phyloP scores from a whole-genome alignment of 2,888 invertebrate genomes.

The Eupithecia inturbata region DNA sequence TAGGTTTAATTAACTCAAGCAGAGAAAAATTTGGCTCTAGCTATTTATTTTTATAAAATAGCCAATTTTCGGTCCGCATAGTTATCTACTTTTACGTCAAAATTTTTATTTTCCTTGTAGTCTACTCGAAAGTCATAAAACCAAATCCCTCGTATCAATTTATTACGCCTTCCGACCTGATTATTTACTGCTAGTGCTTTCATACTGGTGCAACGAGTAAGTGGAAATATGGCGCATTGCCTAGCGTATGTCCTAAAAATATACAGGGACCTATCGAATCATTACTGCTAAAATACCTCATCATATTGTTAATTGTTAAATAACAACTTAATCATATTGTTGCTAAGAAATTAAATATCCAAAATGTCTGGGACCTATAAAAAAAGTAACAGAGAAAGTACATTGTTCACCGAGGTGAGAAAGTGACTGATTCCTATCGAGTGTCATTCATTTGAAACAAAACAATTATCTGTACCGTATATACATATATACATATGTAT shows the following conservation, averaged over 20 bases:
- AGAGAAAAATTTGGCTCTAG: background rate
- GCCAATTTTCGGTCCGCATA: background rate
- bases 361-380: too few relatives aligned
- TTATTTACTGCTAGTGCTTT: conserved; percentile 22
- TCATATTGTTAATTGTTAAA: too few relatives aligned
- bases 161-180: conserved; percentile 23
- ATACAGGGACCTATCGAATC: background rate
- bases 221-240: conserved; percentile 26
- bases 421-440: too few relatives aligned
- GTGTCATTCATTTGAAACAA: too few relatives aligned
- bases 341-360: too few relatives aligned
- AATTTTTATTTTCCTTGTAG: background rate
- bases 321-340: too few relatives aligned
- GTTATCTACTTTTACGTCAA: background rate
- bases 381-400: too few relatives aligned
- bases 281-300: background rate
- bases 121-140: background rate
- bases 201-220: conserved; percentile 22
- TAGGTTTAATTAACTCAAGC: background rate
- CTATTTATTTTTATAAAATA: background rate
- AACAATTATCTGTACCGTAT: too few relatives aligned
- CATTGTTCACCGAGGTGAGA: too few relatives aligned
- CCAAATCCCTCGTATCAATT: conserved; percentile 16
- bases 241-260: background rate
- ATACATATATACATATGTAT: too few relatives aligned